Evolutionary conservation across 2,888 invertebrate genomes (phyloP).

Genomic region (Mythimna vitellina): DNA sequence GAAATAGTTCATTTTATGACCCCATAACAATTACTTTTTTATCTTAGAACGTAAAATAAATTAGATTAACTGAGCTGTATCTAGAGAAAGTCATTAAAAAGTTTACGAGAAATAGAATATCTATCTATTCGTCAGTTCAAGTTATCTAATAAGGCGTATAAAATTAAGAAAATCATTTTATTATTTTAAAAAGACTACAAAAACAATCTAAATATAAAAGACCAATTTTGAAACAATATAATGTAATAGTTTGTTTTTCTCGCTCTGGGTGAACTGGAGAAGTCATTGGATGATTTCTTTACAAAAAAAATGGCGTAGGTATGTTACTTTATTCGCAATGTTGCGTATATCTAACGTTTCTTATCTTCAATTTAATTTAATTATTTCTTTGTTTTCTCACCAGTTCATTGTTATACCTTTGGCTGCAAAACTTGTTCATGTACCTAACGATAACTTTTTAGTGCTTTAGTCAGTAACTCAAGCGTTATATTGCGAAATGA

Average conservation of each 20-base stretch:
- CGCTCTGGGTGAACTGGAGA: no score
- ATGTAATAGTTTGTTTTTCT: no score
- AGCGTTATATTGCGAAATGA: constrained; percentile 11
- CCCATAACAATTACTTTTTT: constrained; percentile 1
- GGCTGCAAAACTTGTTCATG: constrained; percentile 20
- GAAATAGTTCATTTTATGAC: constrained; percentile 4
- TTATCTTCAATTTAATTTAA: background rate
- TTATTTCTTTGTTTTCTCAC: constrained; percentile 7
- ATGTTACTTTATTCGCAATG: background rate
- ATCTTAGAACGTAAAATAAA: constrained; percentile 18
- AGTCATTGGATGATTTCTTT: no score
- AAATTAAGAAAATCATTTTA: background rate
- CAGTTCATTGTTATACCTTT: constrained; percentile 10
- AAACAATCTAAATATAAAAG: no score
- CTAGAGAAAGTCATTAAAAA: constrained; percentile 16
- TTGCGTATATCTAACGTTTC: background rate
- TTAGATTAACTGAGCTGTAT: background rate
- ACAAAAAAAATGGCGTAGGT: background rate
- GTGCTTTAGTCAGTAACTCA: background rate
- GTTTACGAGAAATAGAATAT: constrained; percentile 19
- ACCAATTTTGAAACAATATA: no score
- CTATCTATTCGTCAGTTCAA: constrained; percentile 1
- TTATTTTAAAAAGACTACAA: no score
- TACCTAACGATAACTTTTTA: constrained; percentile 24
- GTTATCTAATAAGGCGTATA: background rate